Evolutionary conservation across 2,797 vertebrate genomes (phyloP).

Genomic region (Vultur gryphus): DNA sequence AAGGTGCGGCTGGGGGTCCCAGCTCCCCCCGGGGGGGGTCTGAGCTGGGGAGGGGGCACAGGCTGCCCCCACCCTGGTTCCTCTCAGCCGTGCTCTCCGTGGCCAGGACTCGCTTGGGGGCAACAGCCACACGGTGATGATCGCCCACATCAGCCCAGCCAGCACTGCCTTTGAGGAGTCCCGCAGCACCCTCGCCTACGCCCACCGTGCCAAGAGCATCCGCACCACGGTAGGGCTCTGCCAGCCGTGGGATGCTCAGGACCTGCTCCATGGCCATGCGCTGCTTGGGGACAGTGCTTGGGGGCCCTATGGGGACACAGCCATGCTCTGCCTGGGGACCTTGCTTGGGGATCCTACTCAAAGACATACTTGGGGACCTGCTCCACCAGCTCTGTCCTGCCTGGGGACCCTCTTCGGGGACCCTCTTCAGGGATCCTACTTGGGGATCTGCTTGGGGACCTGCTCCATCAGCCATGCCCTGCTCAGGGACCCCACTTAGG

Average conservation of each 20-base stretch:
- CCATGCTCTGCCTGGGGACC: neutral
- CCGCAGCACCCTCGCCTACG: conserved; percentile 88
- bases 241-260: neutral
- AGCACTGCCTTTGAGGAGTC: conserved; percentile 90
- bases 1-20: conserved; percentile 74
- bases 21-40: accelerated
- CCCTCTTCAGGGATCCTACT: neutral
- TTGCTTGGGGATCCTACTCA: neutral
- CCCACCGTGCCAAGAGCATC: conserved; percentile 91
- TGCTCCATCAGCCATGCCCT: neutral
- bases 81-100: neutral
- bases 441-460: neutral
- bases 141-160: conserved; percentile 92
- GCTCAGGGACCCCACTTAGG: neutral
- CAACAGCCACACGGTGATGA: conserved; percentile 92
- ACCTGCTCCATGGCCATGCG: neutral
- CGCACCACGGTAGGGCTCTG: conserved; percentile 80
- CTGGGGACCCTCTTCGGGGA: neutral
- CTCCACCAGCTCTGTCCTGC: neutral
- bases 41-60: neutral
- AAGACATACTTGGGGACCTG: neutral
- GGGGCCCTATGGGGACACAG: neutral
- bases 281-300: no score
- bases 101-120: conserved; percentile 88
- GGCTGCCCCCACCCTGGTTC: accelerated